Conservation (phyloP, 64 coral and sea anemone species). For the Porites lutea region DNA sequence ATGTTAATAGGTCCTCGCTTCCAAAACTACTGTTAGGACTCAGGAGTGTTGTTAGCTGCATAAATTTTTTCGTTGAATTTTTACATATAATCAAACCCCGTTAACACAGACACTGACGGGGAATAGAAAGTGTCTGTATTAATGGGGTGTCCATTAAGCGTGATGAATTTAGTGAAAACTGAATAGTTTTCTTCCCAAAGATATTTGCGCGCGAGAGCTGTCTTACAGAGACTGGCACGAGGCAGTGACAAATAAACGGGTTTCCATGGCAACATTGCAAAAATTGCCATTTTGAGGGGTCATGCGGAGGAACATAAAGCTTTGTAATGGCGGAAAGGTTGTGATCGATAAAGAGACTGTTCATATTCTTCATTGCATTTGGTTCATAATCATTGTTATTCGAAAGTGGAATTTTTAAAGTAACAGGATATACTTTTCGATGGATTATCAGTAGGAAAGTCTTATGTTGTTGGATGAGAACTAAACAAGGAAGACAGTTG, state of each 20-base stretch:
- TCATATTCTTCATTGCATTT: constrained; percentile 14
- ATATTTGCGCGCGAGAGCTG: no score
- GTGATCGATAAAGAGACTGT: constrained; percentile 32
- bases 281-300: not conserved
- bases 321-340: constrained; percentile 40
- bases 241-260: not conserved
- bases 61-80: no score
- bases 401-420: not conserved
- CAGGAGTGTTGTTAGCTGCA: no score
- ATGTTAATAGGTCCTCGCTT: no score
- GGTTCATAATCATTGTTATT: not conserved
- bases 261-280: constrained; percentile 33
- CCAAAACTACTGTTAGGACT: no score
- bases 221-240: constrained; percentile 14
- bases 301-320: not conserved
- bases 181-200: no score
- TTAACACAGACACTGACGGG: no score
- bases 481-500: not conserved
- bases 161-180: no score
- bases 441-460: not conserved
- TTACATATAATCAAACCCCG: no score
- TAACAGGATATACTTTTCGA: not conserved
- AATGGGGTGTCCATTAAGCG: no score
- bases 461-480: not conserved
- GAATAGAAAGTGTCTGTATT: no score